Evolutionary conservation across 2,797 vertebrate genomes (phyloP).

Genomic region (Eospalax fontanierii): DNA sequence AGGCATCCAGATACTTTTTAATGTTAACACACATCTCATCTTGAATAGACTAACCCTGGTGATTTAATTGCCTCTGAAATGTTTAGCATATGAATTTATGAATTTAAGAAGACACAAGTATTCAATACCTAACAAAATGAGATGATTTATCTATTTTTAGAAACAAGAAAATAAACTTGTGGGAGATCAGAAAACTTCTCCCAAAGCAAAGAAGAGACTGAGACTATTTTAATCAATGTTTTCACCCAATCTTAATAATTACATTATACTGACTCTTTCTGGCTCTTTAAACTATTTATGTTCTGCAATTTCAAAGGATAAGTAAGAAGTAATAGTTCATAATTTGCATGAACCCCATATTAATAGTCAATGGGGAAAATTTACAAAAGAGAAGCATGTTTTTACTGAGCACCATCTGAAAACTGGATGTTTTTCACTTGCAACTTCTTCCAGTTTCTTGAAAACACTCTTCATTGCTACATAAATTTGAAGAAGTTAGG

Average conservation of each 20-base stretch:
- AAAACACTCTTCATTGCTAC: background rate
- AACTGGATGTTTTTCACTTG: background rate
- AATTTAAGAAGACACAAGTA: background rate
- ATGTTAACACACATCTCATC: background rate
- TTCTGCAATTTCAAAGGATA: background rate
- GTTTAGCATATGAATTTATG: background rate
- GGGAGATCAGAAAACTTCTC: background rate
- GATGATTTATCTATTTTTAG: background rate
- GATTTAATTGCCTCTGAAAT: background rate
- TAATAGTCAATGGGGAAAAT: background rate
- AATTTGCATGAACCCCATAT: background rate
- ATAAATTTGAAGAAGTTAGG: background rate
- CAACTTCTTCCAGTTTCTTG: background rate
- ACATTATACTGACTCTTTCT: background rate
- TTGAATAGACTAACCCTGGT: background rate
- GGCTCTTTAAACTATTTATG: background rate
- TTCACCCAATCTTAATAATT: background rate
- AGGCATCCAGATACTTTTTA: background rate
- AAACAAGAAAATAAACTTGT: constrained; percentile 20
- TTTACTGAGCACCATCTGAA: background rate
- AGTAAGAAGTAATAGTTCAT: background rate
- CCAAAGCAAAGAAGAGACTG: background rate
- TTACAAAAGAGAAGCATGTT: background rate
- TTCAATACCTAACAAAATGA: background rate
- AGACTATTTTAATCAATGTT: background rate